Percentiles rank a stretch among this genome's conserved stretches.
These are phyloP conservation scores for Dasyprocta punctata DNA, from an alignment of 2,113 vertebrate genomes.

Conservation along the genomic window DNA sequence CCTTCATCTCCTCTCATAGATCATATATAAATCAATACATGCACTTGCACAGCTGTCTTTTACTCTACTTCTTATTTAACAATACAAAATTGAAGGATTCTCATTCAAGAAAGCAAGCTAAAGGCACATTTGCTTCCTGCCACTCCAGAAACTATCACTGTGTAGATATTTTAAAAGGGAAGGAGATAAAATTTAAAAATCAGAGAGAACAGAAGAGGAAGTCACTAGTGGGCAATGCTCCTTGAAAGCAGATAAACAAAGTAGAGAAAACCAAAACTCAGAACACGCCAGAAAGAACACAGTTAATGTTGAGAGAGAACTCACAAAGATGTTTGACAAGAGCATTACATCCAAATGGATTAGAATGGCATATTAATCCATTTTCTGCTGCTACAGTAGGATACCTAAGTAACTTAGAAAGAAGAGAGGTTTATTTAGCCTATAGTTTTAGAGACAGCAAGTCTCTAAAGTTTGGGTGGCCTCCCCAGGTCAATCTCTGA, in stretches of 20 bases:
- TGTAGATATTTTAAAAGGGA: not conserved
- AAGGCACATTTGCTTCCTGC: not conserved
- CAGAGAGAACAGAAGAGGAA: not conserved
- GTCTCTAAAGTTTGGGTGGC: too few species aligned
- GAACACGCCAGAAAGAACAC: not conserved
- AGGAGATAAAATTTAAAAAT: conserved; percentile 13
- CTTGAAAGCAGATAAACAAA: not conserved
- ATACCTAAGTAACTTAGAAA: not conserved
- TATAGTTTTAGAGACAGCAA: not conserved
- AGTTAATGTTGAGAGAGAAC: not conserved
- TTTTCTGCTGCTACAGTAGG: not conserved
- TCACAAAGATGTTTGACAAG: not conserved
- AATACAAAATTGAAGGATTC: conserved; percentile 22
- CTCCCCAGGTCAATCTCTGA: not conserved
- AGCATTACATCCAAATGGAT: not conserved
- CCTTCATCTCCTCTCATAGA: not conserved
- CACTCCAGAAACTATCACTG: not conserved
- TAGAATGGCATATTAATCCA: too few species aligned
- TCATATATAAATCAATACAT: not conserved
- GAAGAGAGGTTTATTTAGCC: not conserved
- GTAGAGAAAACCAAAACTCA: not conserved
- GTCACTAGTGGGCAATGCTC: not conserved
- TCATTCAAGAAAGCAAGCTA: not conserved
- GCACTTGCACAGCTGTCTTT: not conserved
- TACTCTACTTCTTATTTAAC: not conserved